phyloP scores from a whole-genome alignment of 1,140 invertebrate genomes.

The Notospermus geniculatus region DNA sequence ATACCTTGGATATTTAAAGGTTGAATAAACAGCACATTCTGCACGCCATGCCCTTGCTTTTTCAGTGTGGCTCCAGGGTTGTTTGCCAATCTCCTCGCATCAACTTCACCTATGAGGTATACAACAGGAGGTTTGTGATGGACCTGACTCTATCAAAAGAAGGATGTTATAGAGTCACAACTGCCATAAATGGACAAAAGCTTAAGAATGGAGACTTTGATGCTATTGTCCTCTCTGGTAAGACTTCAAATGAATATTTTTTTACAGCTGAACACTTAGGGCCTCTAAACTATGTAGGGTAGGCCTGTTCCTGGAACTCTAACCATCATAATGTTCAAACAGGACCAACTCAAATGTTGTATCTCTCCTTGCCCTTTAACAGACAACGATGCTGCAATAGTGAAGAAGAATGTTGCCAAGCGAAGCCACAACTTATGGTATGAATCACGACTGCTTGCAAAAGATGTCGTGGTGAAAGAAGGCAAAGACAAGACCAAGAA shows the following conservation, averaged over 20 bases:
- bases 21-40: too few relatives aligned
- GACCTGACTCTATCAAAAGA: conserved; percentile 65
- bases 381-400: conserved; percentile 78
- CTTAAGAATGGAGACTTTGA: conserved; percentile 86
- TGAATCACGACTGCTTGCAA: conserved; percentile 75
- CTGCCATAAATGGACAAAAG: conserved; percentile 70
- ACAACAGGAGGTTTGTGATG: conserved; percentile 62
- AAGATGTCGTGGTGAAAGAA: conserved; percentile 66
- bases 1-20: too few relatives aligned
- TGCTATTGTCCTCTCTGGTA: conserved; percentile 82
- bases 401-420: conserved; percentile 81
- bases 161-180: conserved; percentile 74
- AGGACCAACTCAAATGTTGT: too few relatives aligned
- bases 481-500: conserved; percentile 74
- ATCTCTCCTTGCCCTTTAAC: too few relatives aligned
- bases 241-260: too few relatives aligned
- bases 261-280: too few relatives aligned
- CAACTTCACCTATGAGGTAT: conserved; percentile 62
- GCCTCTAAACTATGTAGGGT: too few relatives aligned
- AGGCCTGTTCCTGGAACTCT: too few relatives aligned
- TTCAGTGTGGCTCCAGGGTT: conserved; percentile 22
- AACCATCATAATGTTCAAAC: too few relatives aligned
- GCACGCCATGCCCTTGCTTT: too few relatives aligned
- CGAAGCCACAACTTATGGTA: conserved; percentile 83
- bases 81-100: not conserved